Conservation (phyloP, 2,888 invertebrate genomes). For the Volucella inflata region DNA sequence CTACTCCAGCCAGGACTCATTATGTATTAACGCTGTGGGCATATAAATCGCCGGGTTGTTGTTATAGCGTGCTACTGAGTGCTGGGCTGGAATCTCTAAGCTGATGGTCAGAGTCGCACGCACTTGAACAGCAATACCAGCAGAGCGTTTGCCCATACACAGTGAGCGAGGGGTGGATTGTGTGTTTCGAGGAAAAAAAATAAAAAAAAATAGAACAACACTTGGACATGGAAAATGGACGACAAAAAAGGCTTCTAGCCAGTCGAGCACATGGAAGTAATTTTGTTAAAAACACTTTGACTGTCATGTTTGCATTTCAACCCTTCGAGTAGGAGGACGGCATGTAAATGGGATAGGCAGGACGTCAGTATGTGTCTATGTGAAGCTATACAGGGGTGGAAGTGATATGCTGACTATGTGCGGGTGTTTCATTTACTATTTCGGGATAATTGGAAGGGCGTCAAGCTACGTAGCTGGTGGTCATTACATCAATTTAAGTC, state of each 20-base stretch:
- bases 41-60: constrained; percentile 70
- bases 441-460: constrained; percentile 70
- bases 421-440: constrained; percentile 43
- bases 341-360: constrained; percentile 11
- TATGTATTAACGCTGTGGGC: constrained; percentile 72
- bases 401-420: not conserved
- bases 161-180: not conserved
- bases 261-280: constrained; percentile 20
- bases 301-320: constrained; percentile 38
- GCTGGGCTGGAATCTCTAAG: constrained; percentile 58
- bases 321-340: constrained; percentile 14
- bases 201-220: constrained; percentile 43
- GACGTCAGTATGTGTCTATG: not conserved
- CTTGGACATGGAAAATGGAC: constrained; percentile 53
- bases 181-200: constrained; percentile 27
- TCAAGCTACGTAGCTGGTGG: constrained; percentile 56
- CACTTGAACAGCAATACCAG: constrained; percentile 63
- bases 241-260: constrained; percentile 23
- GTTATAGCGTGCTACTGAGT: constrained; percentile 71
- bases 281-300: constrained; percentile 7
- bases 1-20: constrained; percentile 16
- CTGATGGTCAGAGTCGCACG: constrained; percentile 63
- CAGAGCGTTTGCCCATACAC: constrained; percentile 40
- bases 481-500: constrained; percentile 61
- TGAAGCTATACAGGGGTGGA: no score